Evolutionary conservation across 2,797 vertebrate species (phyloP).

Genomic region (Babyrousa celebensis): DNA sequence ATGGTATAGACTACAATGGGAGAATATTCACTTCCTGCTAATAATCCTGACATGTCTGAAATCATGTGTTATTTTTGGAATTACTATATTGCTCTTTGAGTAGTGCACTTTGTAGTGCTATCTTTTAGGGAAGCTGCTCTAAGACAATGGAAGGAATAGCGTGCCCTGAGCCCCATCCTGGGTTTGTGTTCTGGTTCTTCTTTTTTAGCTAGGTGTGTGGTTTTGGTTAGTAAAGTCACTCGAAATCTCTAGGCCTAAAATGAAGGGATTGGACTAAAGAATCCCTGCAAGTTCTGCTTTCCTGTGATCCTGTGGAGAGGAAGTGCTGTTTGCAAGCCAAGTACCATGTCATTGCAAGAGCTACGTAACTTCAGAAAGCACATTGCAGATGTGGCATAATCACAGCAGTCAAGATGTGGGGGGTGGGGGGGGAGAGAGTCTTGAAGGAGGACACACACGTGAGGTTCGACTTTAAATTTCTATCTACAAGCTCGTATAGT

Average conservation of each 20-base stretch:
- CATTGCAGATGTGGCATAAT: background rate
- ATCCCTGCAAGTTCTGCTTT: background rate
- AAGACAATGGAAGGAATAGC: background rate
- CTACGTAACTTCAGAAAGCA: background rate
- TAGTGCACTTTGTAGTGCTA: background rate
- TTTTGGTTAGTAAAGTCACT: background rate
- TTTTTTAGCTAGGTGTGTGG: background rate
- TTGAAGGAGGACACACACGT: background rate
- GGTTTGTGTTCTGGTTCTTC: background rate
- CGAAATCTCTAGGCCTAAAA: constrained; percentile 27
- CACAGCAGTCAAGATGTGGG: background rate
- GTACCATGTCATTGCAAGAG: background rate
- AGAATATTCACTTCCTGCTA: constrained; percentile 68
- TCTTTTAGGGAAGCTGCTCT: constrained; percentile 44
- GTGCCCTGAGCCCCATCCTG: background rate
- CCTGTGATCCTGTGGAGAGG: constrained; percentile 13
- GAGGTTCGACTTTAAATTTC: background rate
- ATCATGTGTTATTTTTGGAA: constrained; percentile 67
- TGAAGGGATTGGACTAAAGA: background rate
- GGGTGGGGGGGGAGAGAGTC: background rate
- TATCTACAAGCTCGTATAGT: background rate
- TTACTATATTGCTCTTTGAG: background rate
- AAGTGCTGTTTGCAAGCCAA: background rate
- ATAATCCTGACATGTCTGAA: constrained; percentile 63
- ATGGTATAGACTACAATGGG: constrained; percentile 2